Evolutionary conservation across 2,113 vertebrate species (phyloP), one percentile per base, ranked within the genome.

Genomic region (Narcine bancroftii): DNA sequence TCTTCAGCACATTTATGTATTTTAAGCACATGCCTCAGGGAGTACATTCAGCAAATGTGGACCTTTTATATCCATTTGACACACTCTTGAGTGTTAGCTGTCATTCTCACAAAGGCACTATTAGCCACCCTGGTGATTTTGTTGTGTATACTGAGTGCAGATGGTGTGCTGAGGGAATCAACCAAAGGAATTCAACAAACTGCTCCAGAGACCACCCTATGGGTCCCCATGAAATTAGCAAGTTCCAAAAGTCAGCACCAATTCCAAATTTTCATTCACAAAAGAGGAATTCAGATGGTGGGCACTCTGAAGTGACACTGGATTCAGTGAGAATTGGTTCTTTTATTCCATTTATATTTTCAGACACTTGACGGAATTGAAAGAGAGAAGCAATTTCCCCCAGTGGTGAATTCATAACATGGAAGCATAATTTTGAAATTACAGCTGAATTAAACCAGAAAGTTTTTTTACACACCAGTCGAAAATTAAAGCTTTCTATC

Each of bases 61-160:
- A 29, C 65, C 29, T 91, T 17, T 66, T 89, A 45, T 91, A 56
- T 66, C 26, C 89, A 66, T 71, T 66, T 91, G 33, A 71, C 39
- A 36, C 47, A 15, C 10, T 91, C 36, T 65, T 63, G 42, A 36
- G 65, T 91, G 89, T 69, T 91, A 45, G 65, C 63, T 91, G 89
- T 91, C 89, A 91, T 69, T 91, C 65, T 91, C 89, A 69, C 89
- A 69, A 36, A 91, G 89, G 42, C 26, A 69, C 39, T 47, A 45
- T 71, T 45, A 91, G 42, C 65, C 42, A 66, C 89, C 24, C 65
- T 66, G 65, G 33, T 91, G 65, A 69, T 91, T 47, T 91, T 91
- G 89, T 33, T 91, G 89, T 69, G 42, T 91, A 69, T 36, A 33
- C 65, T n/a, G 47, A 91, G 10, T 47, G 71, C 89, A 91, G 89